Conservation (phyloP, 2,888 invertebrate genomes). For the Sesamia inferens region DNA sequence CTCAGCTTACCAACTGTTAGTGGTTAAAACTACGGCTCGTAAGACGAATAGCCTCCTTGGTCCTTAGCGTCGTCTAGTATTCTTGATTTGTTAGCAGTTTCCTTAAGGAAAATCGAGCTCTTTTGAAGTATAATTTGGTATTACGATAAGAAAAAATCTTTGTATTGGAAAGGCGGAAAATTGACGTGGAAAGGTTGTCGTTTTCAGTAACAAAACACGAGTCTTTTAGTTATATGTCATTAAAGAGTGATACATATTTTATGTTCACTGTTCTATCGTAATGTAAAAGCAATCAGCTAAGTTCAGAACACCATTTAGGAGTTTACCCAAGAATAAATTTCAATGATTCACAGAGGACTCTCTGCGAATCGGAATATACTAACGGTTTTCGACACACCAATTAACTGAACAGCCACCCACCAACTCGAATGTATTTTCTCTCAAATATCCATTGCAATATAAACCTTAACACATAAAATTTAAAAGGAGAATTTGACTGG, state of each 20-base stretch:
- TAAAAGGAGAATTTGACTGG: conserved; percentile 32
- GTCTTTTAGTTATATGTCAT: conserved; percentile 23
- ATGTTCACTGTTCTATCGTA: conserved; percentile 8
- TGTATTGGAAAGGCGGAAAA: not conserved
- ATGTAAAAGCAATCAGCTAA: conserved; percentile 39
- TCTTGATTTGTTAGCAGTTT: not conserved
- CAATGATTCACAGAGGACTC: conserved; percentile 36
- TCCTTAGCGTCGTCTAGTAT: not conserved
- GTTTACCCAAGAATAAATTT: conserved; percentile 44
- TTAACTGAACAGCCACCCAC: conserved; percentile 61
- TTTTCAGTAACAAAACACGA: conserved; percentile 2
- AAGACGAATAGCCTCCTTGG: conserved; percentile 7
- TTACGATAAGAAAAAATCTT: not conserved
- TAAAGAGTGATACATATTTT: conserved; percentile 14
- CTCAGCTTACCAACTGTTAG: conserved; percentile 19
- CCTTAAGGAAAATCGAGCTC: not conserved
- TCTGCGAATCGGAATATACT: conserved; percentile 49
- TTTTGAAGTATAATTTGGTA: not conserved
- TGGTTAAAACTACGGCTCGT: conserved; percentile 15
- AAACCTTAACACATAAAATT: conserved; percentile 42
- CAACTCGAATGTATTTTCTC: conserved; percentile 43
- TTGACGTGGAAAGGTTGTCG: not conserved
- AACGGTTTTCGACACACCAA: conserved; percentile 66
- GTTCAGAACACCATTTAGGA: conserved; percentile 22
- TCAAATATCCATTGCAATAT: conserved; percentile 36